Conservation (phyloP, 2,113 vertebrate species). For the Raja brachyura region DNA sequence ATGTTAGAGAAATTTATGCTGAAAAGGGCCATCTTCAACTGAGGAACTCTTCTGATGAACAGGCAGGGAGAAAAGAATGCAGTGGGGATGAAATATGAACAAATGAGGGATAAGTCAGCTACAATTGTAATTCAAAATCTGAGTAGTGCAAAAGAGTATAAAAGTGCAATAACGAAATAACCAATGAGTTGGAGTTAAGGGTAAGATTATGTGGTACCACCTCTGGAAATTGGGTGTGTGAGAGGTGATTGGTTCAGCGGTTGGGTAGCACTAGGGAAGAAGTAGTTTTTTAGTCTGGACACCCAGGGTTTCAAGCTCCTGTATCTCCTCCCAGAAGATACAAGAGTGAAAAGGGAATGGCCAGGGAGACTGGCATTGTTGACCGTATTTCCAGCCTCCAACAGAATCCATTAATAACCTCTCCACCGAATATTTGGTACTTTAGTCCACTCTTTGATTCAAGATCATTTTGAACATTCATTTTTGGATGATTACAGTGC, state of each 20-base stretch:
- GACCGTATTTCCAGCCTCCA: not conserved
- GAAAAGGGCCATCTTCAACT: not conserved
- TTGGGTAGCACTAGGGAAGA: no score
- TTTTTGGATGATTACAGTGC: not conserved
- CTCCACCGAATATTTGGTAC: not conserved
- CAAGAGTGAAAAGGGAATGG: no score
- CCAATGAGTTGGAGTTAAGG: no score
- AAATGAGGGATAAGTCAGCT: not conserved
- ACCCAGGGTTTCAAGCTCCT: no score
- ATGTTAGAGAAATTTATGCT: not conserved
- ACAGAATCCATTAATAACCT: not conserved
- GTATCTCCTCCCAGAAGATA: no score
- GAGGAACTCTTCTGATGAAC: no score
- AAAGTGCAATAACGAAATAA: no score
- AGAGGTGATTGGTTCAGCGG: no score
- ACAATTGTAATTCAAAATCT: not conserved
- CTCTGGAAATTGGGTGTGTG: no score
- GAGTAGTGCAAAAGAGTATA: no score
- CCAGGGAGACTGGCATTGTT: not conserved
- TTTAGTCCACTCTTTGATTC: not conserved
- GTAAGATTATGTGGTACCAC: no score
- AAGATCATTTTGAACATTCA: not conserved
- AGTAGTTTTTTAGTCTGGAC: no score
- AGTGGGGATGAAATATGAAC: not conserved
- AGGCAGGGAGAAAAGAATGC: not conserved